A percentile compares a stretch with the other conserved stretches of the same genome.
Conservation (phyloP, 2,888 invertebrate species). For the Euplagia quadripunctaria region DNA sequence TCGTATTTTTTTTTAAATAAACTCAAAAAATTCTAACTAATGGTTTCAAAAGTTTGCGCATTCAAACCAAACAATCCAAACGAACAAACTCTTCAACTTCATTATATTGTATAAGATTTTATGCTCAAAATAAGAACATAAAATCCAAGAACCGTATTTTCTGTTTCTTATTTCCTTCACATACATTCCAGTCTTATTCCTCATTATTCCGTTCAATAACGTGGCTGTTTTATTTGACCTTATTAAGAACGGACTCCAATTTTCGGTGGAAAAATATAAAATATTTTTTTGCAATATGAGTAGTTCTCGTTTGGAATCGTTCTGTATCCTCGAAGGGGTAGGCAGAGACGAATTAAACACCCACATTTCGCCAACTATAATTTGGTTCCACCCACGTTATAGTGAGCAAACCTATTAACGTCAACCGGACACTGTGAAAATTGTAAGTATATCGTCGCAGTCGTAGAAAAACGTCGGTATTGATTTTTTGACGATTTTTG, state of each 20-base stretch:
- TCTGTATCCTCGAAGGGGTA: too few relatives aligned
- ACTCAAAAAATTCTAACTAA: not conserved
- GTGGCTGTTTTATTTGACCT: constrained; percentile 36
- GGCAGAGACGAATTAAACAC: too few relatives aligned
- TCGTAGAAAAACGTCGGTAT: too few relatives aligned
- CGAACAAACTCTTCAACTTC: too few relatives aligned
- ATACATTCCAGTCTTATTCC: constrained; percentile 13
- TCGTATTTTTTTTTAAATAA: not conserved
- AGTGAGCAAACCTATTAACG: too few relatives aligned
- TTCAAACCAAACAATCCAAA: not conserved
- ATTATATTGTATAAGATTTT: not conserved
- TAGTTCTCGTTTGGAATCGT: not conserved
- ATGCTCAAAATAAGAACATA: constrained; percentile 14
- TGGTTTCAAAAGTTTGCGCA: fast-evolving
- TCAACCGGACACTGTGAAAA: too few relatives aligned
- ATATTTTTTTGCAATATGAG: not conserved
- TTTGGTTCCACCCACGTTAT: too few relatives aligned
- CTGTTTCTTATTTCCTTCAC: constrained; percentile 36
- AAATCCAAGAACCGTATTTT: constrained; percentile 28
- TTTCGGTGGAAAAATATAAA: not conserved
- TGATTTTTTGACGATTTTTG: too few relatives aligned
- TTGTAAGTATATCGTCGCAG: too few relatives aligned
- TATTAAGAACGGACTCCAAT: constrained; percentile 26
- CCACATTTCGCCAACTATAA: too few relatives aligned
- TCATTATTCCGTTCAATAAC: constrained; percentile 31